Evolutionary conservation across 2,888 invertebrate species (phyloP).

Genomic region (Lasioglossum marginatum): DNA sequence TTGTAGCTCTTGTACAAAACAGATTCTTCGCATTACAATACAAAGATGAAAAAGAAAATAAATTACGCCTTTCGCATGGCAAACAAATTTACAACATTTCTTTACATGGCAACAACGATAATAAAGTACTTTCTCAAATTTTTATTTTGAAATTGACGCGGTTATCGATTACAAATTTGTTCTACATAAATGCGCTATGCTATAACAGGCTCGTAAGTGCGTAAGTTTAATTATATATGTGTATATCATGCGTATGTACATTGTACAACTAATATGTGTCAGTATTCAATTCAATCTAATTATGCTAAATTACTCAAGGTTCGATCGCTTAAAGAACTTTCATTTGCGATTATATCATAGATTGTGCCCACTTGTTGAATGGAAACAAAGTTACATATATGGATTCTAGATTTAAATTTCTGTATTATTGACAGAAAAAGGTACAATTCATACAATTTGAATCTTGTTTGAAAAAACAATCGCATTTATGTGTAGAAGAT

Average conservation of each 20-base stretch:
- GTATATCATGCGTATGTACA: background rate
- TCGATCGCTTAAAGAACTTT: conserved; percentile 2
- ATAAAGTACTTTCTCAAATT: background rate
- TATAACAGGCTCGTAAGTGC: background rate
- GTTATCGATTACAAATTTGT: background rate
- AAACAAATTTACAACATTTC: background rate
- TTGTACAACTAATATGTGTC: background rate
- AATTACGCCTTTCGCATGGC: background rate
- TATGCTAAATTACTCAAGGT: conserved; percentile 7
- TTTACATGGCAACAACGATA: background rate
- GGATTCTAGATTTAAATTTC: background rate
- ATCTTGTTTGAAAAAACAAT: background rate
- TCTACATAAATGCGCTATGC: background rate
- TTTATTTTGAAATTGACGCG: background rate
- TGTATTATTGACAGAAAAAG: background rate
- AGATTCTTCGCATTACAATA: background rate
- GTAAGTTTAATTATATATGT: background rate
- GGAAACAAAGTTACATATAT: background rate
- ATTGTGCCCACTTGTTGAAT: conserved; percentile 51
- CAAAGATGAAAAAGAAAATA: background rate
- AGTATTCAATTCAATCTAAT: background rate
- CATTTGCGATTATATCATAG: conserved; percentile 9
- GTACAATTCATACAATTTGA: background rate
- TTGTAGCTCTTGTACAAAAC: background rate
- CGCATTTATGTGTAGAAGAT: conserved; percentile 21